A percentile compares a stretch with the other conserved stretches of the same genome.
These are phyloP conservation scores for Megaceryle torquata DNA, from an alignment of 2,113 vertebrate species.

Conservation along the genomic window DNA sequence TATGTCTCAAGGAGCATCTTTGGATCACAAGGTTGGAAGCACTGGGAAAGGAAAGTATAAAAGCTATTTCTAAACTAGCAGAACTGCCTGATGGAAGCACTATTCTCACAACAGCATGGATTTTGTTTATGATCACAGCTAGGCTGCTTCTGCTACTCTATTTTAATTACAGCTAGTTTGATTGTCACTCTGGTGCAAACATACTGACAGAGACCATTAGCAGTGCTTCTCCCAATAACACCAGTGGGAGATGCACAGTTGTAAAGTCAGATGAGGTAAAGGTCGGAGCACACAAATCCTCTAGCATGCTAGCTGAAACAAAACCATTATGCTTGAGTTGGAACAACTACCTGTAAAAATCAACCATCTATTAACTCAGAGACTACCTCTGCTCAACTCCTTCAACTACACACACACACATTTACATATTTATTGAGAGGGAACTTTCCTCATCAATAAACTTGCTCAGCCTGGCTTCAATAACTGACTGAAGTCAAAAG, in stretches of 20 bases:
- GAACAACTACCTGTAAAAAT: not conserved
- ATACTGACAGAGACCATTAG: not conserved
- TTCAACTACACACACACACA: not conserved
- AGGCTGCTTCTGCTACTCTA: not conserved
- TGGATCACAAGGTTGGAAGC: not conserved
- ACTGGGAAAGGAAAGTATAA: not conserved
- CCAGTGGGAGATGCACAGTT: not conserved
- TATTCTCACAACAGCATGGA: not conserved
- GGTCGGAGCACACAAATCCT: not conserved
- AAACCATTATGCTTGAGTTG: not conserved
- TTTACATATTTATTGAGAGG: not conserved
- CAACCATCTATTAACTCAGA: not conserved
- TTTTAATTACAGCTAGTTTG: not conserved
- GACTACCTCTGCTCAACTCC: not conserved
- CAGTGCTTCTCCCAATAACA: not conserved
- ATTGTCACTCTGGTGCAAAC: not conserved
- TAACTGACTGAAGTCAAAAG: not conserved
- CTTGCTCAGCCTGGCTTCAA: conserved; percentile 4
- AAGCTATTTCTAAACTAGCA: not conserved
- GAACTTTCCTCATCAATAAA: not conserved
- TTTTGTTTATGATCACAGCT: not conserved
- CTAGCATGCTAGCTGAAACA: not conserved
- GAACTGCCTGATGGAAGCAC: not conserved
- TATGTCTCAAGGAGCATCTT: not conserved
- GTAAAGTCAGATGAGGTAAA: not conserved